Base-by-base conservation (phyloP, 2,113 vertebrate species). In the Trematomus loennbergii region DNA sequence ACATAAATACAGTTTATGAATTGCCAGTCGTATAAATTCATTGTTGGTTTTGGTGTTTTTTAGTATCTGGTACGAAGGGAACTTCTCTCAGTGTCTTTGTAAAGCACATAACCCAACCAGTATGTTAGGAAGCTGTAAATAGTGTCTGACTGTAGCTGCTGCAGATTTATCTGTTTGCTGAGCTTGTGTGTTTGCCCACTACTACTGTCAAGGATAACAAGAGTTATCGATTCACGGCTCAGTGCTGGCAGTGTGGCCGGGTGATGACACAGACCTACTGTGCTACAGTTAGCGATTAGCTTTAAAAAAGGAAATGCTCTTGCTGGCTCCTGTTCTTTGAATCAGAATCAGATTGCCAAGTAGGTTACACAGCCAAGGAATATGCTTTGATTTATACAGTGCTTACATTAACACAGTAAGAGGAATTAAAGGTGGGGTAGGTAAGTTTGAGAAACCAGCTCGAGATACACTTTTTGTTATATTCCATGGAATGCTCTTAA, bases 151-250 rank as follows among this genome's bases (percentile, higher is more conserved):
- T 65, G 29, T 59, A 75, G 67, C 70, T 69, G 78, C 64, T 66
- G 63, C 45, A 48, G 63, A 73, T 75, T 17, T 18, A 62, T 53
- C 52, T 57, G 12, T 60, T 40, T 79, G 65, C 69, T 71, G 81
- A 81, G 45, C 12, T 62, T 40, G 22, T 73, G 69, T n/a, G 66
- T 73, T 64, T 17, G 2, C 25, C 61, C 29, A 36, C 61, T 45
- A 2, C 64, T 58, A 50, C 54, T 69, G 76, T 78, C 59, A 75
- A 46, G 67, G 66, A 63, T 75, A 62, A 78, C 46, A 15, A 86
- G 72, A 66, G 10, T 55, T 75, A 86, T 87, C 20, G 80, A 91
- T 86, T 10, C n/a, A 53, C 72, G 50, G 53, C 70, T 75, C n/a
- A 0, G 29, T 12, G 5, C 70, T 79, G 43, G 62, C 54, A 36